phyloP scores from a whole-genome alignment of 2,888 invertebrate genomes.

The Blastobasis adustella region DNA sequence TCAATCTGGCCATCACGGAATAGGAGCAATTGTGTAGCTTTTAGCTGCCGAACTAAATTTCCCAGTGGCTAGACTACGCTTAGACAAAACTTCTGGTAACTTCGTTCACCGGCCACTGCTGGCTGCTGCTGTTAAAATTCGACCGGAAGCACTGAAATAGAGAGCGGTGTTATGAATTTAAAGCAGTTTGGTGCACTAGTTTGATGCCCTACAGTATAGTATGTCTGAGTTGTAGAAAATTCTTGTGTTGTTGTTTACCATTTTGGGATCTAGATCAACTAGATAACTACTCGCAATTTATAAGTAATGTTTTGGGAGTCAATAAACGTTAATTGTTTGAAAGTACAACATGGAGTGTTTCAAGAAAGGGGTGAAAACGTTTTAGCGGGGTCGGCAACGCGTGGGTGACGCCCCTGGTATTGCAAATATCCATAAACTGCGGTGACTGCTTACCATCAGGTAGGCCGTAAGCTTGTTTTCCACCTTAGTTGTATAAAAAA shows the following conservation, averaged over 20 bases:
- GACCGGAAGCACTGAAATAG: conserved; percentile 8
- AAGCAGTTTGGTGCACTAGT: background rate
- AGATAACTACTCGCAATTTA: no score
- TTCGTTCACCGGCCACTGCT: conserved; percentile 24
- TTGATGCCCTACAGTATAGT: background rate
- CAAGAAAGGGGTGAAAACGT: no score
- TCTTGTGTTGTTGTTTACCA: background rate
- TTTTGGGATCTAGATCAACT: no score
- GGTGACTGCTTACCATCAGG: no score
- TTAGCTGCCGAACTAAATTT: conserved; percentile 25
- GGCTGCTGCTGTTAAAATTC: conserved; percentile 23
- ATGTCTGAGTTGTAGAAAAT: background rate
- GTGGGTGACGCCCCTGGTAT: no score
- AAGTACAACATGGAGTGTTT: no score
- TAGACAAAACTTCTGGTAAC: conserved; percentile 20
- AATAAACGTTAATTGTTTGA: no score
- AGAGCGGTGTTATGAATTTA: conserved; percentile 3
- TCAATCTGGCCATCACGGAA: conserved; percentile 38
- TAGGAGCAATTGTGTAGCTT: conserved; percentile 28
- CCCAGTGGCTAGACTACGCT: conserved; percentile 18
- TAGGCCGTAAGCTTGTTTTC: no score
- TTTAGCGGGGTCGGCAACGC: no score
- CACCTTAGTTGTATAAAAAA: no score
- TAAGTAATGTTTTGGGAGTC: no score
- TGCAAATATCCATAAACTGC: no score